These are phyloP conservation scores for Eristalis arbustorum DNA, from an alignment of 2,888 invertebrate genomes.

Conservation along the genomic window DNA sequence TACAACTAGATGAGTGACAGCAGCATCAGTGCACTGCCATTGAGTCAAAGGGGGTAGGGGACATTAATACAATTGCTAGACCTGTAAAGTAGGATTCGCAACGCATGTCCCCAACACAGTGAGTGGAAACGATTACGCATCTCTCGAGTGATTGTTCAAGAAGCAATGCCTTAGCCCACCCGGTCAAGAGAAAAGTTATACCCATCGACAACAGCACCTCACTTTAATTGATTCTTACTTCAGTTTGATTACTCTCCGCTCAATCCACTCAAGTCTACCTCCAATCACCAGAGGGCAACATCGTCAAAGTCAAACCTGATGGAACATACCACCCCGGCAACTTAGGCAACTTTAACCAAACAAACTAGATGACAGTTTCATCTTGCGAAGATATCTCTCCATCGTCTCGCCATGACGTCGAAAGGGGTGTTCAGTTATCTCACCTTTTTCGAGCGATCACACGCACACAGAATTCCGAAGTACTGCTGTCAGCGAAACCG, in stretches of 20 bases:
- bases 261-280: neutral
- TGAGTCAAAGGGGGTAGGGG: too few relatives aligned
- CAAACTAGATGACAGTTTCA: conserved; percentile 7
- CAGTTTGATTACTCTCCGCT: neutral
- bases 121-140: too few relatives aligned
- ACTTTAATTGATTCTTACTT: neutral
- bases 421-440: neutral
- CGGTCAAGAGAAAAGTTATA: too few relatives aligned
- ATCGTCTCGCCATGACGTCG: neutral
- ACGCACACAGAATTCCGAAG: conserved; percentile 16
- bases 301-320: neutral
- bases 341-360: neutral
- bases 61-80: too few relatives aligned
- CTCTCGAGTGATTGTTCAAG: too few relatives aligned
- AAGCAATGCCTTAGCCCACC: too few relatives aligned
- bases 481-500: conserved; percentile 47
- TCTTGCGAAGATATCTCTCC: neutral
- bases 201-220: neutral
- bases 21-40: too few relatives aligned
- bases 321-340: neutral
- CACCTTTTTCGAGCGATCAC: conserved; percentile 24
- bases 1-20: too few relatives aligned
- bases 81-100: too few relatives aligned
- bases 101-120: too few relatives aligned
- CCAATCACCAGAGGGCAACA: neutral